phyloP scores from a whole-genome alignment of 2,888 invertebrate species.

The Nemoura dubitans region DNA sequence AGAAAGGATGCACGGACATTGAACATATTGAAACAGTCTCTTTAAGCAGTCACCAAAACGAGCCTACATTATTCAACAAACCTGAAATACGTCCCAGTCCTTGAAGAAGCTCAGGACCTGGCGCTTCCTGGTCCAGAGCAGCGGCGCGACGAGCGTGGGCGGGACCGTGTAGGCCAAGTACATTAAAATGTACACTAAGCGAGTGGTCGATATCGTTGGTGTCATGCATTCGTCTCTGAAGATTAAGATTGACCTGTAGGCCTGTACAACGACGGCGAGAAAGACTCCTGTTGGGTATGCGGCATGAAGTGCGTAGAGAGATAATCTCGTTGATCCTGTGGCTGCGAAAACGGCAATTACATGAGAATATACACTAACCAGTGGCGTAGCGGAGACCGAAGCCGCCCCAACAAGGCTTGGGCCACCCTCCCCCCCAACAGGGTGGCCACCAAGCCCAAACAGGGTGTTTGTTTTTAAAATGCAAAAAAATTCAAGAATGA shows the following conservation, averaged over 20 bases:
- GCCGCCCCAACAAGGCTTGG: too few relatives aligned
- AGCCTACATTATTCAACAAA: not conserved
- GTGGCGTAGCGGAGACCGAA: too few relatives aligned
- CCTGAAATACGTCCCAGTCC: not conserved
- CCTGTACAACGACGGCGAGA: not conserved
- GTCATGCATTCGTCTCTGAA: not conserved
- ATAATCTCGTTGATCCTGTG: not conserved
- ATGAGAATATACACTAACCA: not conserved
- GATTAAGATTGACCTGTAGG: not conserved
- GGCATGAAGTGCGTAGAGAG: not conserved
- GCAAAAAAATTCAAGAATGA: too few relatives aligned
- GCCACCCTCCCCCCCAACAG: too few relatives aligned
- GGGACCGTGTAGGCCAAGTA: not conserved
- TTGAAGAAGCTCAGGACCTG: not conserved
- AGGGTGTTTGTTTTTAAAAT: too few relatives aligned
- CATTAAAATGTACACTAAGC: not conserved
- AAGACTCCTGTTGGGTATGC: not conserved
- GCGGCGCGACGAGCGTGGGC: not conserved
- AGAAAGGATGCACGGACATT: too few relatives aligned
- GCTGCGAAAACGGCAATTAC: not conserved
- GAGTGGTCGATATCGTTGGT: not conserved
- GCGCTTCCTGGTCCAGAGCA: not conserved
- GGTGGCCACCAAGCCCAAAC: too few relatives aligned
- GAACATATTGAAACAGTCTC: too few relatives aligned
- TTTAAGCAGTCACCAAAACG: too few relatives aligned